Conservation (phyloP, 2,797 vertebrate species). For the Heterohyrax brucei region DNA sequence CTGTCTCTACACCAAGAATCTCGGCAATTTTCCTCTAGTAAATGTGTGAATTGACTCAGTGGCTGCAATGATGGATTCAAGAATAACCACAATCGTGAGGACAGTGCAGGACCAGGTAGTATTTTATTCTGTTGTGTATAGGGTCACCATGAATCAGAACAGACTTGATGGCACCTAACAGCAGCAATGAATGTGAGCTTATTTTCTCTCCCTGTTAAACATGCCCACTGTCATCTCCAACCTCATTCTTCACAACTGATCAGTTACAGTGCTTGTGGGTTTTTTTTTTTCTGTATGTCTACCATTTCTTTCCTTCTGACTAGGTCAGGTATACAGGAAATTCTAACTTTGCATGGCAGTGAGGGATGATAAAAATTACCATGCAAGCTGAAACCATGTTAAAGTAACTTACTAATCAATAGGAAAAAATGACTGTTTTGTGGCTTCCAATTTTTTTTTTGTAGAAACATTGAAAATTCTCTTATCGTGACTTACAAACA, state of each 20-base stretch:
- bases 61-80: too few relatives aligned
- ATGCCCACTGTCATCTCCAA: neutral
- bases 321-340: neutral
- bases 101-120: too few relatives aligned
- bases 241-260: neutral
- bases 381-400: neutral
- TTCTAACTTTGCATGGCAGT: neutral
- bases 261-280: neutral
- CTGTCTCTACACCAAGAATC: neutral
- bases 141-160: too few relatives aligned
- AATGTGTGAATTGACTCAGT: neutral
- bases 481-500: constrained; percentile 40
- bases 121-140: too few relatives aligned
- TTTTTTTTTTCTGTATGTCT: neutral
- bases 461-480: neutral
- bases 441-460: neutral
- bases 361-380: neutral
- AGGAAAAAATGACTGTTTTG: neutral
- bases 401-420: neutral
- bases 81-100: too few relatives aligned
- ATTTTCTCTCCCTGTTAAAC: neutral
- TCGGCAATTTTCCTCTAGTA: neutral
- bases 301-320: neutral
- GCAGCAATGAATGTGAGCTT: neutral
- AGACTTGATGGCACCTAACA: too few relatives aligned